Evolutionary conservation across 2,888 invertebrate species (phyloP), one percentile per base, ranked within the genome.

Genomic region (Leptopilina myrica): DNA sequence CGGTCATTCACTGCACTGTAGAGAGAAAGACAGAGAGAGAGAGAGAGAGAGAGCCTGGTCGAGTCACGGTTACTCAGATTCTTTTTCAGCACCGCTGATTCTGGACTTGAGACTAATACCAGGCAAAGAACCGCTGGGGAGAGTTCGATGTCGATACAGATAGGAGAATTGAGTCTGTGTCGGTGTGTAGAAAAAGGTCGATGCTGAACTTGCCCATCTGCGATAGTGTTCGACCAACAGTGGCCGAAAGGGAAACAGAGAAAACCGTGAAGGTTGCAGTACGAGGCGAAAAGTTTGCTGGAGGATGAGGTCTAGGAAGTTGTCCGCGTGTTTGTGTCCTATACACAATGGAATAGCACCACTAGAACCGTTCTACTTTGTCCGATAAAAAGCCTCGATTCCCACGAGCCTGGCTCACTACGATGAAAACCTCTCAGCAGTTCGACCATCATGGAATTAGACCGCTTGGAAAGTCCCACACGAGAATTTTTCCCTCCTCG

Each of bases 371-470:
- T 26, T 11, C 49, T 73, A 59, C 79, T 85, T 84, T 84, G 84
- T 82, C 85, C 84, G 86, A 87, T 86, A 88, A 87, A 87, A 87
- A 87, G 86, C 83, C 83, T 80, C 83, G 86, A 86, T 87, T 87
- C 87, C 87, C 87, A 87, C 88, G 87, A 86, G 86, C 85, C 79
- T 80, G 83, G 84, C 80, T 84, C 83, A 83, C 85, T 83, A 85
- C 86, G 87, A 85, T 85, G 85, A 84, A 84, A 83, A 82, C 84
- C 85, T 85, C 84, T 86, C 86, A 85, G 84, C 85, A 80, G 81
- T 82, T 79, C 81, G 81, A 83, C 81, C 84, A 82, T 82, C 84
- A 82, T 80, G 79, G 83, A 82, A 82, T 84, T 84, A 84, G 85
- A 85, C 80, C 85, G 80, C 82, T 82, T 82, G 78, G 78, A 81